Evolutionary conservation across 2,797 vertebrate species (phyloP).

Genomic region (Labeo calbasu): DNA sequence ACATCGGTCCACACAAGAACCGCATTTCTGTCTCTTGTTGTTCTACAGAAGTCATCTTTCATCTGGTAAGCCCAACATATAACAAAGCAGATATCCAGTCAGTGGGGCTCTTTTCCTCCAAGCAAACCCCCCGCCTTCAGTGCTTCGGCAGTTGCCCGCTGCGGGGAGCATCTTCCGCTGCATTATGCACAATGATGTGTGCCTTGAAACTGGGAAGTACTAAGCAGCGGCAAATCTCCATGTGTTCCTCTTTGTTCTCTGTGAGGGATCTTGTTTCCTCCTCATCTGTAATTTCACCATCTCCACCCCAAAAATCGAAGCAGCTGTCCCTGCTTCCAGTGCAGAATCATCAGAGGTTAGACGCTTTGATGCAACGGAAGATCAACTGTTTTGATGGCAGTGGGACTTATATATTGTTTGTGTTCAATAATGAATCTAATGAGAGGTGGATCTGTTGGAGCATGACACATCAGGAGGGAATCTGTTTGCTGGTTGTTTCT

Average conservation of each 20-base stretch:
- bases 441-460: not conserved
- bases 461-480: not conserved
- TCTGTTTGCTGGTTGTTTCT: not conserved
- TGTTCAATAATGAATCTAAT: slow-evolving; percentile 18
- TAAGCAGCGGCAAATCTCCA: slow-evolving; percentile 29
- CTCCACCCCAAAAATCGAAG: slow-evolving; percentile 9
- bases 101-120: slow-evolving; percentile 8
- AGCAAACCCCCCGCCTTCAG: not conserved
- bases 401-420: not conserved
- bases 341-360: slow-evolving; percentile 6
- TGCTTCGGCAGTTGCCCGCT: slow-evolving; percentile 8
- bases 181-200: slow-evolving; percentile 31
- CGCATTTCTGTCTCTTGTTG: not conserved
- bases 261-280: slow-evolving; percentile 18
- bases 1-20: not conserved
- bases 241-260: slow-evolving; percentile 42
- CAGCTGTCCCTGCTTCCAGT: slow-evolving; percentile 21
- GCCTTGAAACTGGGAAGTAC: slow-evolving; percentile 27
- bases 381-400: not conserved
- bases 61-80: slow-evolving; percentile 35
- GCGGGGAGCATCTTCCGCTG: slow-evolving; percentile 43
- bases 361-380: not conserved
- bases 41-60: slow-evolving; percentile 13
- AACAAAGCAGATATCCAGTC: slow-evolving; percentile 20
- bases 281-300: slow-evolving; percentile 41